Conservation (phyloP, 2,888 invertebrate genomes). For the Exocentrus adspersus region DNA sequence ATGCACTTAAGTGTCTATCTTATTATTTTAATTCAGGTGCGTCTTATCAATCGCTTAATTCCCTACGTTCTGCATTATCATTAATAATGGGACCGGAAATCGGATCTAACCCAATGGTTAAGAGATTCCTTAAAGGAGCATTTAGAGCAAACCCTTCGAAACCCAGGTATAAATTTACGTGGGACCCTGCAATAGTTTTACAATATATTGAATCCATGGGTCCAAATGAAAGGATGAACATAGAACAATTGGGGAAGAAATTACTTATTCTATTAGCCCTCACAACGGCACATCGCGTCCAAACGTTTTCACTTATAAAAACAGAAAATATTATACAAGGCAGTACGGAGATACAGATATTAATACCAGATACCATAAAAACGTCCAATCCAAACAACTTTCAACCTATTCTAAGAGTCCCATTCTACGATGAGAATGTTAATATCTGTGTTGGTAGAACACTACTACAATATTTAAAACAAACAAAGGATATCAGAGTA, state of each 20-base stretch:
- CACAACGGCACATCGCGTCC: slow-evolving; percentile 40
- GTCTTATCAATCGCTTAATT: slow-evolving; percentile 14
- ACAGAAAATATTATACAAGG: slow-evolving; percentile 15
- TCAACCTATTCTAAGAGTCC: slow-evolving; percentile 24
- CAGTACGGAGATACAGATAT: slow-evolving; percentile 24
- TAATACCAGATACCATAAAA: slow-evolving; percentile 37
- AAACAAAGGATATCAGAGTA: not conserved
- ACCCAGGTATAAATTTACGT: slow-evolving; percentile 43
- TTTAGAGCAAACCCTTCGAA: slow-evolving; percentile 36
- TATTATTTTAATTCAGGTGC: not conserved
- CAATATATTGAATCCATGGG: slow-evolving; percentile 31
- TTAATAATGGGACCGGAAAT: slow-evolving; percentile 27
- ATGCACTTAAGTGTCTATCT: slow-evolving; percentile 1
- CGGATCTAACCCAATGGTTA: slow-evolving; percentile 31
- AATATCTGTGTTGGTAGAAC: slow-evolving; percentile 15
- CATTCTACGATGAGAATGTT: slow-evolving; percentile 8
- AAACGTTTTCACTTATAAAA: slow-evolving; percentile 37
- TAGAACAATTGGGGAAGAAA: slow-evolving; percentile 34
- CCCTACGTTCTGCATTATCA: slow-evolving; percentile 14
- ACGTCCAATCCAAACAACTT: slow-evolving; percentile 17
- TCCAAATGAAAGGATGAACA: slow-evolving; percentile 1
- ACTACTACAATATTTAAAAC: slow-evolving; percentile 4
- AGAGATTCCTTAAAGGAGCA: slow-evolving; percentile 42
- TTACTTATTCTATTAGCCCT: slow-evolving; percentile 38
- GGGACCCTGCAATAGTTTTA: slow-evolving; percentile 44